Evolutionary conservation across 2,113 vertebrate genomes (phyloP).

Genomic region (Murina feae): DNA sequence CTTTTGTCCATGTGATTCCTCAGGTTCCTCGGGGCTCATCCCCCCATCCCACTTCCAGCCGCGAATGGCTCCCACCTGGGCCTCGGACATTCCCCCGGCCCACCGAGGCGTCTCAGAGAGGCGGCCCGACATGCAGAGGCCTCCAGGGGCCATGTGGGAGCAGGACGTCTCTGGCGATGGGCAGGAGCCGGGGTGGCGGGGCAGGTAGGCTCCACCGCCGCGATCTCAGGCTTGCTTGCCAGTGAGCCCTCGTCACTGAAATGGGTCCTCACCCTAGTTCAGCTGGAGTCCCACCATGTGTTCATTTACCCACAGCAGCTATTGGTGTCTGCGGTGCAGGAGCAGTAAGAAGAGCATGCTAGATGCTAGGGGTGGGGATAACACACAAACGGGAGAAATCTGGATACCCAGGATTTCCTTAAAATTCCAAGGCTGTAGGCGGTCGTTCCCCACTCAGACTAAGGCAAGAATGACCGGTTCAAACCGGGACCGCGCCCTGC

Average conservation of each 20-base stretch:
- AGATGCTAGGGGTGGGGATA: background rate
- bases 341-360: background rate
- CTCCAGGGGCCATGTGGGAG: constrained; percentile 3
- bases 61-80: constrained; percentile 51
- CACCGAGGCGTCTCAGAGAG: constrained; percentile 49
- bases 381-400: background rate
- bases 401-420: background rate
- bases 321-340: background rate
- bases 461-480: too few relatives aligned
- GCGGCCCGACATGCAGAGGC: constrained; percentile 37
- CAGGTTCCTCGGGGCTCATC: constrained; percentile 70
- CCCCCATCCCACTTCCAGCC: constrained; percentile 78
- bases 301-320: background rate
- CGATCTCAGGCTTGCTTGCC: background rate
- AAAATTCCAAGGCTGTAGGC: background rate
- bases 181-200: constrained; percentile 28
- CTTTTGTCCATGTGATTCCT: background rate
- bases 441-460: too few relatives aligned
- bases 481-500: background rate
- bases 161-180: background rate
- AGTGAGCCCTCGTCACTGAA: background rate
- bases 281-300: background rate
- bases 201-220: constrained; percentile 58
- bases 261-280: background rate
- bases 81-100: background rate